Evolutionary conservation across 2,888 invertebrate genomes (phyloP).

Genomic region (Cephus sareptanus): DNA sequence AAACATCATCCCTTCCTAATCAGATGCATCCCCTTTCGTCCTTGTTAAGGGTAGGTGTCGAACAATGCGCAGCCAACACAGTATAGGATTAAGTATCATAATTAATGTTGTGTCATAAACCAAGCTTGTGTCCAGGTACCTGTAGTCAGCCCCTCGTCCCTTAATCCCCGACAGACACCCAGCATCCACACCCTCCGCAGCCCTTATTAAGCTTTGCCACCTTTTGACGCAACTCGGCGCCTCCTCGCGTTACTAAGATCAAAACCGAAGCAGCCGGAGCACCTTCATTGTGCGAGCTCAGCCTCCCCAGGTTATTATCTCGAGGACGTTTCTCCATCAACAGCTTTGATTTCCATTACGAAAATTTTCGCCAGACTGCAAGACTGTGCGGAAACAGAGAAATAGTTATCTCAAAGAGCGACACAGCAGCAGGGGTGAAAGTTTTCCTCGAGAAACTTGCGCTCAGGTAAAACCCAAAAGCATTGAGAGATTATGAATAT

Average conservation of each 20-base stretch:
- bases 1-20: too few species aligned
- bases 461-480: not conserved
- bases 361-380: not conserved
- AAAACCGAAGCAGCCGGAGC: slow-evolving; percentile 33
- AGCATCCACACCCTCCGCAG: slow-evolving; percentile 13
- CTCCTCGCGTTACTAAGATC: slow-evolving; percentile 37
- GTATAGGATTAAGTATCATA: slow-evolving; percentile 56
- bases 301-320: slow-evolving; percentile 38
- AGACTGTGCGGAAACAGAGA: not conserved
- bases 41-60: too few species aligned
- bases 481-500: not conserved
- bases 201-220: slow-evolving; percentile 16
- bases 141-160: slow-evolving; percentile 36
- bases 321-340: slow-evolving; percentile 32
- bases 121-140: slow-evolving; percentile 33
- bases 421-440: not conserved
- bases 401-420: not conserved
- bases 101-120: slow-evolving; percentile 51
- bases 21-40: too few species aligned
- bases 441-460: not conserved
- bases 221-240: slow-evolving; percentile 43
- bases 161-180: slow-evolving; percentile 17
- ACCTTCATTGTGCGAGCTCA: slow-evolving; percentile 26
- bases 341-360: slow-evolving; percentile 1
- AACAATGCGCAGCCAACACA: too few species aligned